Percentiles rank a stretch among this genome's conserved stretches.
Evolutionary conservation across 1,140 invertebrate genomes (phyloP).

Genomic region (Papilio glaucus): DNA sequence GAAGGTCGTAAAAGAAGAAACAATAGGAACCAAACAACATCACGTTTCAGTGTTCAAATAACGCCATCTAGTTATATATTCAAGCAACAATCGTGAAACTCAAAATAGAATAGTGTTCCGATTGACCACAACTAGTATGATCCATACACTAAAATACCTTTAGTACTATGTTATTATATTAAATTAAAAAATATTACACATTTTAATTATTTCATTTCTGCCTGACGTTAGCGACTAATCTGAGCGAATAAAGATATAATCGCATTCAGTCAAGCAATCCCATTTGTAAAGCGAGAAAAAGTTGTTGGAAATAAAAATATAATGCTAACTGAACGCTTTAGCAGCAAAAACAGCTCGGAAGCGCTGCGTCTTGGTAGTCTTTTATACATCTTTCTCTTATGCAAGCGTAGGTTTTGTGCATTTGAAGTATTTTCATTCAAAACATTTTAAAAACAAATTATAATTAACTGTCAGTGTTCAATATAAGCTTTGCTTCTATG

Average conservation of each 20-base stretch:
- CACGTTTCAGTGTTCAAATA: too few relatives aligned
- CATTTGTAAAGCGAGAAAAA: conserved; percentile 6
- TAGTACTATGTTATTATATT: not conserved
- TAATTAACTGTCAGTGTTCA: too few relatives aligned
- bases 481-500: too few relatives aligned
- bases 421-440: conserved; percentile 3
- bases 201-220: not conserved
- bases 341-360: conserved; percentile 15
- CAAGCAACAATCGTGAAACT: too few relatives aligned
- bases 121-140: too few relatives aligned
- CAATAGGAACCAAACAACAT: too few relatives aligned
- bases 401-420: conserved; percentile 11
- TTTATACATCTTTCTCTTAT: conserved; percentile 10
- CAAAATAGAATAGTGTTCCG: too few relatives aligned
- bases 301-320: conserved; percentile 9
- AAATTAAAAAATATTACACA: not conserved
- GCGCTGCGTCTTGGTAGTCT: conserved; percentile 12
- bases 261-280: not conserved
- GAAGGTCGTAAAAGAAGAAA: too few relatives aligned
- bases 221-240: not conserved
- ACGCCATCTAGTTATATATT: too few relatives aligned
- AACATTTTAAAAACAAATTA: too few relatives aligned
- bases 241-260: not conserved
- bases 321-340: conserved; percentile 6
- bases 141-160: too few relatives aligned